Evolutionary conservation across 2,797 vertebrate genomes (phyloP), one percentile per base, ranked within the genome.

Genomic region (Phylloscopus collybita): DNA sequence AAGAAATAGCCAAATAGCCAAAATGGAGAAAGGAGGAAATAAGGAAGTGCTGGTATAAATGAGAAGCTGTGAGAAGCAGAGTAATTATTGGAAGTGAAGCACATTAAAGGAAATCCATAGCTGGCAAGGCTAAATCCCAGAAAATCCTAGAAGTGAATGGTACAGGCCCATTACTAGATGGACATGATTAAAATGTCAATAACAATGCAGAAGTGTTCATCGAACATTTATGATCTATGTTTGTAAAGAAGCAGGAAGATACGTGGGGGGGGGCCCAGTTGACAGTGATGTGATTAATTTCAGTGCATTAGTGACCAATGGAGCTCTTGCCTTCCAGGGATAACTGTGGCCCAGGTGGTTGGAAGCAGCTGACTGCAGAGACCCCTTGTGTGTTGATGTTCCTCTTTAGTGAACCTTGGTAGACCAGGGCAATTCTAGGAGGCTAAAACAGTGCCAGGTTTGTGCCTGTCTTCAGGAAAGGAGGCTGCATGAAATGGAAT

Each of bases 151-250:
- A 21, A 64, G 59, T 54, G 78, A 42, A 57, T 61, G 50, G 59
- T 38, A 22, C 45, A 86, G 69, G 42, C 57, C 82, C 88, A 71
- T 90, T 94, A 90, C 72, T 45, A 74, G 65, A 64, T 47, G 45
- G 42, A 67, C 65, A 78, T 38, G 80, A 94, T 72, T 78, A 74
- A 90, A 78, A 92, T 60, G 72, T 81, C 95, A 88, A 74, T 96
- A 95, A 44, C 14, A 26, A 65, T 44, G 83, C 49, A 71, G 34
- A 82, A 93, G n/a, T 27, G 75, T 90, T 88, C 60, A 67, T 40
- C 36, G 90, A 83, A 88, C 88, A 81, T 86, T 92, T 92, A 80
- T 92, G 86, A 83, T 72, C 65, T 78, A 2, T 61, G 65, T 86
- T 64, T 86, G 60, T 30, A 54, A 64, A 80, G 86, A 71, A 78